A percentile compares a stretch with the other conserved stretches of the same genome.
phyloP scores from a whole-genome alignment of 2,888 invertebrate genomes.

The Timema cristinae region DNA sequence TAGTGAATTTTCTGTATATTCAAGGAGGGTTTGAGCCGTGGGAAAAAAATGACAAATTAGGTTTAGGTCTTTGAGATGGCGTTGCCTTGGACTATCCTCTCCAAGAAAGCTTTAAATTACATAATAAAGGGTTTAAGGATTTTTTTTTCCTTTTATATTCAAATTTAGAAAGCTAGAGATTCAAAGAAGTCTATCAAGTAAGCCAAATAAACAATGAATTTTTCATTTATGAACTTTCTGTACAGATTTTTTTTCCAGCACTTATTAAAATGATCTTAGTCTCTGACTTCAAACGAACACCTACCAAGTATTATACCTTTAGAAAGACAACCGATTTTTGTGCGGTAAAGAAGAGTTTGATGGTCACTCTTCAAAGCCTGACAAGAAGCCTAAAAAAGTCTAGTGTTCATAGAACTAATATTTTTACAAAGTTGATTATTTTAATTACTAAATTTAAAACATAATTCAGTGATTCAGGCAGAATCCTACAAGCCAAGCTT shows the following conservation, averaged over 20 bases:
- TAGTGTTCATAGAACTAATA: background rate
- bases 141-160: background rate
- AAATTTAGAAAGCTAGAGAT: background rate
- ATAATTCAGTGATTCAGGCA: background rate
- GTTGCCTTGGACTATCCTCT: background rate
- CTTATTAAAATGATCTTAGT: background rate
- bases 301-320: background rate
- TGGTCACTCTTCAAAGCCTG: background rate
- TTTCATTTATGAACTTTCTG: background rate
- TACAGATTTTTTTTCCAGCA: background rate
- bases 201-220: background rate
- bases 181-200: conserved; percentile 3
- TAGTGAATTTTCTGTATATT: background rate
- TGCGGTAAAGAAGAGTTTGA: background rate
- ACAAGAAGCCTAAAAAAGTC: background rate
- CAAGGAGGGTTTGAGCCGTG: background rate
- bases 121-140: background rate
- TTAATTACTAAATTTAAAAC: background rate
- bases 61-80: background rate
- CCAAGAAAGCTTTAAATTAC: background rate
- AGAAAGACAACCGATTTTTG: background rate
- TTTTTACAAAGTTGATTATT: background rate
- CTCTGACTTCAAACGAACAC: background rate
- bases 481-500: conserved; percentile 2
- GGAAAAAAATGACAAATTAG: background rate